Evolutionary conservation across 92 coral and sea anemone species (phyloP).

Genomic region (Siderastrea radians): DNA sequence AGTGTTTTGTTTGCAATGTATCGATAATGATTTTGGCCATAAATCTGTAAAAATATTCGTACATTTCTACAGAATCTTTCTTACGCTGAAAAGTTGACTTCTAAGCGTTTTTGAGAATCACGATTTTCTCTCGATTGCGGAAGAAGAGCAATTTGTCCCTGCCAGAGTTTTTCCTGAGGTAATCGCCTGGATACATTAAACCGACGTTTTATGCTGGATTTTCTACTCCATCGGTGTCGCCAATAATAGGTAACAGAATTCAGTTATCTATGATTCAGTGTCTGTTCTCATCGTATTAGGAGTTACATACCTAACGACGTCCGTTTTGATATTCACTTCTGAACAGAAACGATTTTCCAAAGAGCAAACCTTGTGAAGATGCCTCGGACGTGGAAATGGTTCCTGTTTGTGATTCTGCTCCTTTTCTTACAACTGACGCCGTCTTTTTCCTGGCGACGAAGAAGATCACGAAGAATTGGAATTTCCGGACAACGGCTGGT

Average conservation of each 20-base stretch:
- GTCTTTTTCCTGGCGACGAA: slow-evolving; percentile 31
- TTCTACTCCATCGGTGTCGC: not conserved
- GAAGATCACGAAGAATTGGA: not conserved
- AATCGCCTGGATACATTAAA: not conserved
- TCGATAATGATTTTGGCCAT: not conserved
- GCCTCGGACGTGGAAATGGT: slow-evolving; percentile 33
- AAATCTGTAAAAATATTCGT: not conserved
- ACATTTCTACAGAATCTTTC: not conserved
- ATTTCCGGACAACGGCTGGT: not conserved
- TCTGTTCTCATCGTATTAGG: not conserved
- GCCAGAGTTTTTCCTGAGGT: not conserved
- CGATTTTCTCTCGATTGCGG: not conserved
- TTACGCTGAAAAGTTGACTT: not conserved
- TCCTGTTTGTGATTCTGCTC: slow-evolving; percentile 16
- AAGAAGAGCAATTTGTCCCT: not conserved
- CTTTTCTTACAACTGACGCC: slow-evolving; percentile 10
- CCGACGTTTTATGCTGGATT: not conserved
- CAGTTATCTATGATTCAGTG: not conserved
- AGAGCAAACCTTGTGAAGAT: slow-evolving; percentile 11
- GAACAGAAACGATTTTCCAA: not conserved
- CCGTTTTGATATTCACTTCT: not conserved
- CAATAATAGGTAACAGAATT: not conserved
- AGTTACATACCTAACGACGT: not conserved
- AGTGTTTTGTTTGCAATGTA: not conserved
- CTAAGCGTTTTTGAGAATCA: not conserved